Conservation (phyloP, 2,113 vertebrate genomes). For the Laticauda colubrina region DNA sequence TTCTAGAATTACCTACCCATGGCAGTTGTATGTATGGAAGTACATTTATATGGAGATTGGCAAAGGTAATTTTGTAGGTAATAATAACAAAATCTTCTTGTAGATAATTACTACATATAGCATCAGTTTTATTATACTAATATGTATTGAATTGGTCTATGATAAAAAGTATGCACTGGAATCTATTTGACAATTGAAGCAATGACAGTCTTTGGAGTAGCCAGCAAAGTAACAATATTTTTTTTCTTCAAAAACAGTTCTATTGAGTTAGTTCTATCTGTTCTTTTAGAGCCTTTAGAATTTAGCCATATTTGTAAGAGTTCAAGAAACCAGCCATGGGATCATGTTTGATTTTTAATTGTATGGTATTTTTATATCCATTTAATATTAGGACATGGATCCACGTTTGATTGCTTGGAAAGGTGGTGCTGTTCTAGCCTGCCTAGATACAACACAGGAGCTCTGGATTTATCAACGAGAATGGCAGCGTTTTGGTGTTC, state of each 20-base stretch:
- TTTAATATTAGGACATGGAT: slow-evolving; percentile 86
- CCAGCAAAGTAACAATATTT: background rate
- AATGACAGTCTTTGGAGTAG: background rate
- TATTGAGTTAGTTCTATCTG: background rate
- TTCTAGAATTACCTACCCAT: background rate
- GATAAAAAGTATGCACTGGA: background rate
- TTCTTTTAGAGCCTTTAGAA: background rate
- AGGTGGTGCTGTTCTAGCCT: slow-evolving; percentile 91
- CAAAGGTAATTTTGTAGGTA: background rate
- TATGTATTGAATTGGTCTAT: background rate
- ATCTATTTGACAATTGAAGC: background rate
- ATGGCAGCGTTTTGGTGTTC: slow-evolving; percentile 92
- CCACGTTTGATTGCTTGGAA: slow-evolving; percentile 93
- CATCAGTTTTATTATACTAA: background rate
- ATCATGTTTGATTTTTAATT: background rate
- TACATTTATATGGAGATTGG: background rate
- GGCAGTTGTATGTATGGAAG: background rate
- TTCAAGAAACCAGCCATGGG: background rate
- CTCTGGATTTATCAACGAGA: slow-evolving; percentile 95
- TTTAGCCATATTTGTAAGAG: background rate
- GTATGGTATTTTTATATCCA: background rate
- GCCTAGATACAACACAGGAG: slow-evolving; percentile 95
- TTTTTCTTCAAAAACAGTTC: background rate
- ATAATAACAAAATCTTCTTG: background rate
- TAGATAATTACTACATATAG: background rate